phyloP scores from a whole-genome alignment of 2,888 invertebrate species.

The Diploptera punctata region DNA sequence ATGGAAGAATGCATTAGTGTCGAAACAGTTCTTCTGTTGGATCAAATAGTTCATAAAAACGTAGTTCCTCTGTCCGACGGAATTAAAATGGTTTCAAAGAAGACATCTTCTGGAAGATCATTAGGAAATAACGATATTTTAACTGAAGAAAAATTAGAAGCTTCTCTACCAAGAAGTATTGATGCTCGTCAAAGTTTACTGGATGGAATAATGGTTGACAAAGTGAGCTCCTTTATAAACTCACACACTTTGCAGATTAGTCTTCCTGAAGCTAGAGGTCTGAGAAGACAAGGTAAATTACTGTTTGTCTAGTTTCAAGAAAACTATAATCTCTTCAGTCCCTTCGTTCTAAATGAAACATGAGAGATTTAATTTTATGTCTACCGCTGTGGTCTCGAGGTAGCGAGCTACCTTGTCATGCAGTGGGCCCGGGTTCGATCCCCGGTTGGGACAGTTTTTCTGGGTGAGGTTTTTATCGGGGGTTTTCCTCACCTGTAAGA shows the following conservation, averaged over 20 bases:
- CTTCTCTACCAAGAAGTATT: constrained; percentile 73
- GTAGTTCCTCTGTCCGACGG: not conserved
- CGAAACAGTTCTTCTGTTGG: not conserved
- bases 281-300: not conserved
- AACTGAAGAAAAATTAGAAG: constrained; percentile 70
- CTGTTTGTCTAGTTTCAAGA: too few species aligned
- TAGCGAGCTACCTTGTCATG: too few species aligned
- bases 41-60: not conserved
- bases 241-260: constrained; percentile 71
- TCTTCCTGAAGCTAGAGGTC: not conserved
- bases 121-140: constrained; percentile 46
- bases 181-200: constrained; percentile 75
- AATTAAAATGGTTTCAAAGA: not conserved
- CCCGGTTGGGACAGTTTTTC: too few species aligned
- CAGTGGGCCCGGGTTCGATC: too few species aligned
- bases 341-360: too few species aligned
- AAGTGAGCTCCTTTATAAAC: constrained; percentile 74
- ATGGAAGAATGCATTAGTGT: constrained; percentile 19
- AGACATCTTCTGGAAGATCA: not conserved
- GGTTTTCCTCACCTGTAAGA: too few species aligned
- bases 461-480: too few species aligned
- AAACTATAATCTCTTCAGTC: too few species aligned
- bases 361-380: too few species aligned
- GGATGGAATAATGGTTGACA: constrained; percentile 77
- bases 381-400: too few species aligned